Percentiles rank a stretch among this genome's conserved stretches.
These are phyloP conservation scores for Natrix natrix DNA, from an alignment of 2,797 vertebrate genomes.

Conservation along the genomic window DNA sequence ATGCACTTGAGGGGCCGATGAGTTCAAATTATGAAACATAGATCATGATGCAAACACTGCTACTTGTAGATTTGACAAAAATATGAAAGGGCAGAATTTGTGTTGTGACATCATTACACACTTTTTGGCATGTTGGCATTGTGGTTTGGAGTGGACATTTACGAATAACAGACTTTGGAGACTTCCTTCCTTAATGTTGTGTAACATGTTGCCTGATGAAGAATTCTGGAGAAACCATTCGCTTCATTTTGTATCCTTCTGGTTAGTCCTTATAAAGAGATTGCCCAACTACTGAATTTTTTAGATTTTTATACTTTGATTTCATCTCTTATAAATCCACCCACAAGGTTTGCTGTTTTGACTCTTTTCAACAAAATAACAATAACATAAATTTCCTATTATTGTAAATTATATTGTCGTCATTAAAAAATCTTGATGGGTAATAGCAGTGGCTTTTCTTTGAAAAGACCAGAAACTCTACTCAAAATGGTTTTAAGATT, in stretches of 20 bases:
- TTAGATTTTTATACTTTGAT: background rate
- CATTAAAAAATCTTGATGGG: background rate
- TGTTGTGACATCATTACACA: background rate
- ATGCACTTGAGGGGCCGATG: background rate
- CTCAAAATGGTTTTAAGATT: background rate
- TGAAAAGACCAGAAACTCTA: background rate
- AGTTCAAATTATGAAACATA: background rate
- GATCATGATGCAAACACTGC: background rate
- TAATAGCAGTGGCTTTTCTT: background rate
- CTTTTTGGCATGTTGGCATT: background rate
- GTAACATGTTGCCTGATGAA: background rate
- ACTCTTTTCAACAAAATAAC: background rate
- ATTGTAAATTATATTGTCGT: background rate
- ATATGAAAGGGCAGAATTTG: background rate
- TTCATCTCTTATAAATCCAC: background rate
- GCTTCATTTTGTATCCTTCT: background rate
- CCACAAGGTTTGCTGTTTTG: background rate
- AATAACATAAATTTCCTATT: background rate
- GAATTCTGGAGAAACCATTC: background rate
- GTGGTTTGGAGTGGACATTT: background rate
- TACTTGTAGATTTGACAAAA: background rate
- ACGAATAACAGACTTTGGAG: background rate
- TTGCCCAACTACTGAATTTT: background rate
- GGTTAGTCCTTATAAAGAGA: background rate
- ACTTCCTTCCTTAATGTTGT: background rate